Evolutionary conservation across 2,113 vertebrate genomes (phyloP).

Genomic region (human): GRCh38 chr6:11209501-11210000

Average conservation of each 20-base stretch:
- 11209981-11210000: constrained; percentile 53
- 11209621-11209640: neutral
- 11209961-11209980: neutral
- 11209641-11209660: neutral
- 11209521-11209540: neutral
- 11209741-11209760: neutral
- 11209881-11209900: neutral
- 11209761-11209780: neutral
- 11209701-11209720: neutral
- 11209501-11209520: neutral
- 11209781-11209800: neutral
- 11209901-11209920: neutral
- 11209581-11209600: neutral
- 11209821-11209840: neutral
- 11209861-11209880: neutral
- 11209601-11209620: neutral
- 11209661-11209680: neutral
- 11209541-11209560: neutral
- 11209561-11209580: neutral
- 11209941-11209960: constrained; percentile 25
- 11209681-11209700: neutral
- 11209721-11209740: neutral
- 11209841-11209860: neutral
- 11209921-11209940: constrained; percentile 39
- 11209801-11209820: neutral